phyloP scores from a whole-genome alignment of 1,140 invertebrate genomes.

The Neotoxoptera formosana region DNA sequence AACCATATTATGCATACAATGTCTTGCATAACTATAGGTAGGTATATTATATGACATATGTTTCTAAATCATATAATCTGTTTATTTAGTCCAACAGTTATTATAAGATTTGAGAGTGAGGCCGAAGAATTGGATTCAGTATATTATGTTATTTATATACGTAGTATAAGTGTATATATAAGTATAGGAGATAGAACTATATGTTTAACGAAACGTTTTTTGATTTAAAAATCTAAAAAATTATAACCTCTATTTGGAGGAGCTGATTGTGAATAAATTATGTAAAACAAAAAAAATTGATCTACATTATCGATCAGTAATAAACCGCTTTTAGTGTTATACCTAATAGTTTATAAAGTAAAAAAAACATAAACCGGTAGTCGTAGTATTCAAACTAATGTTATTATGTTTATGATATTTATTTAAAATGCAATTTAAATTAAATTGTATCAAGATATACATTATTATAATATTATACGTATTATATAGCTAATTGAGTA shows the following conservation, averaged over 20 bases:
- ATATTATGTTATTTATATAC: not conserved
- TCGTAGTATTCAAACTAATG: not conserved
- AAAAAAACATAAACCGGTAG: constrained; percentile 14
- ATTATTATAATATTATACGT: not conserved
- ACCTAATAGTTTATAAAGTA: not conserved
- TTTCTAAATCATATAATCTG: not conserved
- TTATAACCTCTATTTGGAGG: not conserved
- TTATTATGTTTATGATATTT: not conserved
- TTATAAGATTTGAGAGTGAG: not conserved
- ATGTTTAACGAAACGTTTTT: not conserved
- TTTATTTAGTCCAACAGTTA: not conserved
- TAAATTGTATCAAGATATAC: not conserved
- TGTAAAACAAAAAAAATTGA: not conserved
- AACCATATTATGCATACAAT: not conserved
- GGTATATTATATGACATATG: not conserved
- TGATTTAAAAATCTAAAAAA: not conserved
- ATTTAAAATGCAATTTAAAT: constrained; percentile 17
- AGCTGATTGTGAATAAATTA: not conserved
- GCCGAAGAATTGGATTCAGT: not conserved
- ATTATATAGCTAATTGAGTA: not conserved
- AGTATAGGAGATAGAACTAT: not conserved
- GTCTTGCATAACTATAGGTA: not conserved
- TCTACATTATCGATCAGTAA: not conserved
- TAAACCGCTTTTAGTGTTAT: not conserved
- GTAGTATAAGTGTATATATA: not conserved